Evolutionary conservation across 2,888 invertebrate species (phyloP).

Genomic region (Balanococcus diminutus): DNA sequence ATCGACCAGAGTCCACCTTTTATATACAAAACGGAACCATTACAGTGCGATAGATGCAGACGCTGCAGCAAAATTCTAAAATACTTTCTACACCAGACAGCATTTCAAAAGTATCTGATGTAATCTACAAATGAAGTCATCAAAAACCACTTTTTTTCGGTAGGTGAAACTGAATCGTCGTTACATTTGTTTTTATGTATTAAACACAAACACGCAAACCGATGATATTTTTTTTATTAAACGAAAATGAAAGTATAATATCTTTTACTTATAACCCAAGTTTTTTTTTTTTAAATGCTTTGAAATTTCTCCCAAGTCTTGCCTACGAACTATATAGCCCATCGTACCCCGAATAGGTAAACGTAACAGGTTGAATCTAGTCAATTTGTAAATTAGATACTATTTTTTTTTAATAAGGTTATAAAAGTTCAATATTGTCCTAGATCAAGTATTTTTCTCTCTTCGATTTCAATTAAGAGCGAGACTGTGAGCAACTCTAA

Average conservation of each 20-base stretch:
- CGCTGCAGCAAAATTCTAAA: not conserved
- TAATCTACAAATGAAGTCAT: slow-evolving; percentile 43
- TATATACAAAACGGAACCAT: not conserved
- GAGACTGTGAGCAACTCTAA: not conserved
- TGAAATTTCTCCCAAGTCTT: not conserved
- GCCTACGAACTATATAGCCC: no score
- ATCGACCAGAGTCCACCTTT: not conserved
- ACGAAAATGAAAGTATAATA: slow-evolving; percentile 23
- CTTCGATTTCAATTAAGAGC: not conserved
- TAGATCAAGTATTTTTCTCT: not conserved
- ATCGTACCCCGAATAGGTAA: not conserved
- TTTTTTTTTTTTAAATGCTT: not conserved
- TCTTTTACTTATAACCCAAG: not conserved
- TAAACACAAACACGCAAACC: not conserved
- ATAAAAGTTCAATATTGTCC: slow-evolving; percentile 17
- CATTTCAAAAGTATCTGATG: slow-evolving; percentile 36
- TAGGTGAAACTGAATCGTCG: slow-evolving; percentile 9
- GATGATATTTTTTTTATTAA: slow-evolving; percentile 20
- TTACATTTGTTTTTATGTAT: slow-evolving; percentile 19
- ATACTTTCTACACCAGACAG: slow-evolving; percentile 16
- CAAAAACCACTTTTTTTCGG: slow-evolving; percentile 22
- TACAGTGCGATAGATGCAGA: no score
- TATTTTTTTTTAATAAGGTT: slow-evolving; percentile 2
- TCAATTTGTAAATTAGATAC: not conserved
- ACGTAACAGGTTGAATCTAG: not conserved